Base-by-base conservation (phyloP, 2,113 vertebrate species). In the Hyaena hyaena region DNA sequence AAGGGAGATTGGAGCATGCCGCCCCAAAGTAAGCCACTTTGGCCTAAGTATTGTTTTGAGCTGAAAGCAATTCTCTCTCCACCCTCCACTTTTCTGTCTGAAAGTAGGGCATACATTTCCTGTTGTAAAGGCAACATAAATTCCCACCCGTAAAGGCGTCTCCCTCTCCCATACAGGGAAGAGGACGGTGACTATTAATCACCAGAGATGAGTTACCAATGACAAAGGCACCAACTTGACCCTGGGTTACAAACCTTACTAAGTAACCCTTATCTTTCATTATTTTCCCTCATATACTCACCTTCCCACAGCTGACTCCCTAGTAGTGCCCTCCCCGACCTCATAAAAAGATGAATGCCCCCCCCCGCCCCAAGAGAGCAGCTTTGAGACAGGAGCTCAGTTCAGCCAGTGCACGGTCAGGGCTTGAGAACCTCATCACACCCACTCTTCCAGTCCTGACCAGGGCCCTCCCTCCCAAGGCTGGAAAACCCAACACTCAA, bases 21-120 rank as follows among this genome's bases (percentile, higher is more conserved):
- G 2, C 5, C 11, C 45, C 33, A 6, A 35, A 31, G n/a, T 1
- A 16, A 2, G 12, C 7, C 17, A 6, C 12, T 19, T 26, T 7
- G 61, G 39, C 0, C 0, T 10, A 12, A 55, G 65, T 26, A 48
- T 7, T 19, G 10, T 14, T 68, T 48, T 21, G 45, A 61, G 48
- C 24, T 10, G 23, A 68, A 68, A 66, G n/a, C 4, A 8, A 6
- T 24, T 6, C 5, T 24, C 26, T 33, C 24, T 43, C 17, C 16
- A 11, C 15, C 28, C 31, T 48, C 8, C 9, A 43, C 43, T n/a
- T 48, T 80, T 55, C 55, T 31, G 5, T 23, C 17, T n/a, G 55
- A 73, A 68, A 80, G 77, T 43, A 16, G 31, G 45, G 14, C 39
- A 10, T 8, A 10, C 0, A 2, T 21, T 69, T 89, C 33, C 35